phyloP scores from a whole-genome alignment of 2,797 vertebrate genomes.

The Paramormyrops hopkinsi region DNA sequence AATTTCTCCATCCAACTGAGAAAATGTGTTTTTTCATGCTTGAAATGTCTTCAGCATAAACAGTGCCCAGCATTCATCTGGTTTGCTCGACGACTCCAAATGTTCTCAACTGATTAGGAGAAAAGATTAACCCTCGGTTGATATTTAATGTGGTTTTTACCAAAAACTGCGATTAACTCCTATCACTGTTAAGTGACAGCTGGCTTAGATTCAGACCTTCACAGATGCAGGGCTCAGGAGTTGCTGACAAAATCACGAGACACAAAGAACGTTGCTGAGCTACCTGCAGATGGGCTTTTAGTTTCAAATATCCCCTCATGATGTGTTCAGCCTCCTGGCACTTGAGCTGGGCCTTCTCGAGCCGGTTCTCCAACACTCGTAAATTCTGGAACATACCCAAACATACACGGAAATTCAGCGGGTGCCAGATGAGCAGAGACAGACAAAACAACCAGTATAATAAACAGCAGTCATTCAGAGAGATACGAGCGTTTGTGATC shows the following conservation, averaged over 20 bases:
- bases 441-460: neutral
- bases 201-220: neutral
- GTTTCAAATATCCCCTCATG: constrained; percentile 61
- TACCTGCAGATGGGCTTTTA: constrained; percentile 76
- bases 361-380: constrained; percentile 69
- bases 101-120: neutral
- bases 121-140: neutral
- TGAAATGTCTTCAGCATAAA: neutral
- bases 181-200: neutral
- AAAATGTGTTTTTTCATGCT: neutral
- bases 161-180: neutral
- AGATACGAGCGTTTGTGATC: neutral
- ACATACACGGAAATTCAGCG: neutral
- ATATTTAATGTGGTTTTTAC: neutral
- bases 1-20: neutral
- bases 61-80: neutral
- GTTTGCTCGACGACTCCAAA: neutral
- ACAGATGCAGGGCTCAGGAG: neutral
- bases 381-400: constrained; percentile 54
- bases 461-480: neutral
- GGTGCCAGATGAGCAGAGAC: neutral
- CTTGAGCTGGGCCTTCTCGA: constrained; percentile 78
- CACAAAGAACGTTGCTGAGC: neutral
- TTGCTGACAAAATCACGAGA: neutral
- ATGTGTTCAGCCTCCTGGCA: constrained; percentile 67